A percentile compares a stretch with the other conserved stretches of the same genome.
phyloP scores from a whole-genome alignment of 2,888 invertebrate genomes.

The Hyalella azteca region DNA sequence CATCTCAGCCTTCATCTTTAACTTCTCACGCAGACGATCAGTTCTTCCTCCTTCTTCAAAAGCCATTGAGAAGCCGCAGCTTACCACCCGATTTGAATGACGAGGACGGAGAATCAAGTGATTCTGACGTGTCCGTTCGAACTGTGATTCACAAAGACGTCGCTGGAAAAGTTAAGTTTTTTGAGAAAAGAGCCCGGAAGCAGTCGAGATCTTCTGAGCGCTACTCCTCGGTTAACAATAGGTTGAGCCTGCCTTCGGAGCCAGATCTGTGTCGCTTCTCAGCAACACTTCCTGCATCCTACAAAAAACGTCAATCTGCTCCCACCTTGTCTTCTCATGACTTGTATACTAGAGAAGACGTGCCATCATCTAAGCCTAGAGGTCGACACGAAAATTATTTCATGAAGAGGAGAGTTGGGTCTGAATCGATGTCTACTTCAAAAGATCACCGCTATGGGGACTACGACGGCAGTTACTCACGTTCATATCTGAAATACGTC shows the following conservation, averaged over 20 bases:
- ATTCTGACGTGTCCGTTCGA: conserved; percentile 54
- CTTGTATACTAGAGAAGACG: not conserved
- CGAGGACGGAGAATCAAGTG: conserved; percentile 50
- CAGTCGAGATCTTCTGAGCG: conserved; percentile 54
- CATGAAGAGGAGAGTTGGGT: not conserved
- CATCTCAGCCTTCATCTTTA: conserved; percentile 55
- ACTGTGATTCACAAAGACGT: conserved; percentile 57
- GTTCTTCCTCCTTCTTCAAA: conserved; percentile 51
- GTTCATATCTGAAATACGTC: conserved; percentile 53
- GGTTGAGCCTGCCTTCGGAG: conserved; percentile 42
- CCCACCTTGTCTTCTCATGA: not conserved
- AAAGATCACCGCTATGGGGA: not conserved
- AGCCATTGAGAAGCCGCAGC: conserved; percentile 53
- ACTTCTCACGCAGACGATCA: conserved; percentile 53
- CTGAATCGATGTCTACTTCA: not conserved
- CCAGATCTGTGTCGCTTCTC: conserved; percentile 48
- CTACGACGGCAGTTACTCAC: conserved; percentile 44
- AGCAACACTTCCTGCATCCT: conserved; percentile 44
- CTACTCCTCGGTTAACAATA: conserved; percentile 48
- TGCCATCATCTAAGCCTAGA: not conserved
- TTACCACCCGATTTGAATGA: conserved; percentile 47
- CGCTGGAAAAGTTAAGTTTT: conserved; percentile 57
- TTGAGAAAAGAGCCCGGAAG: conserved; percentile 55
- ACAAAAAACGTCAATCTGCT: not conserved
- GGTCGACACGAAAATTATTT: not conserved